A percentile compares a stretch with the other conserved stretches of the same genome.
Evolutionary conservation across 1,140 invertebrate genomes (phyloP).

Genomic region (Schlechtendalia chinensis): DNA sequence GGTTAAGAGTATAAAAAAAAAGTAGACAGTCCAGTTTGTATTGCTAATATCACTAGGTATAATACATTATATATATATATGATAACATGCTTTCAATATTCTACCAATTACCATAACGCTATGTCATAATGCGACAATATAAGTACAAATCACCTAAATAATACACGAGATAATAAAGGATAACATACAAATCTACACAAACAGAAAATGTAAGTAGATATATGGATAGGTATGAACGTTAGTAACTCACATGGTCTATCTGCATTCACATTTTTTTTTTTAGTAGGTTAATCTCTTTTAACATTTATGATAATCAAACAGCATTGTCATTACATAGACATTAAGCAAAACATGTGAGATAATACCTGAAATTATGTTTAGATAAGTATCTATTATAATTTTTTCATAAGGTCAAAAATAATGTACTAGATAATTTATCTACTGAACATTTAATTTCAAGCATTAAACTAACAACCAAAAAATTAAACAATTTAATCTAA

Average conservation of each 20-base stretch:
- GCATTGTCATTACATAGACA: not conserved
- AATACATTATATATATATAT: no score
- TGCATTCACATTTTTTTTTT: not conserved
- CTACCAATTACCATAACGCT: not conserved
- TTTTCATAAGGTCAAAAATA: no score
- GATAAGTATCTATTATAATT: not conserved
- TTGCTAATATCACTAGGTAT: no score
- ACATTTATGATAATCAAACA: not conserved
- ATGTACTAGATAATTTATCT: no score
- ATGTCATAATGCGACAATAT: not conserved
- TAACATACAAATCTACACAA: not conserved
- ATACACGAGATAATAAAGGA: not conserved
- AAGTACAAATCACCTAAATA: no score
- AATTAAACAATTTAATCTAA: no score
- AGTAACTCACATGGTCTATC: no score
- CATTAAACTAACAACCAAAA: no score
- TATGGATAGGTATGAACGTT: not conserved
- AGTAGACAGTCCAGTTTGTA: no score
- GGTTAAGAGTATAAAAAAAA: not conserved
- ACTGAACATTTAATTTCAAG: no score
- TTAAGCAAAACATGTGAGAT: not conserved
- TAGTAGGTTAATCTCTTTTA: conserved; percentile 37
- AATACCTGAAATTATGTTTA: not conserved
- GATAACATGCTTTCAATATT: no score
- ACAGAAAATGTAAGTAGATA: not conserved